A percentile compares a stretch with the other conserved stretches of the same genome.
Evolutionary conservation across 2,113 vertebrate species (phyloP).

Genomic region (Ramphastos sulfuratus): DNA sequence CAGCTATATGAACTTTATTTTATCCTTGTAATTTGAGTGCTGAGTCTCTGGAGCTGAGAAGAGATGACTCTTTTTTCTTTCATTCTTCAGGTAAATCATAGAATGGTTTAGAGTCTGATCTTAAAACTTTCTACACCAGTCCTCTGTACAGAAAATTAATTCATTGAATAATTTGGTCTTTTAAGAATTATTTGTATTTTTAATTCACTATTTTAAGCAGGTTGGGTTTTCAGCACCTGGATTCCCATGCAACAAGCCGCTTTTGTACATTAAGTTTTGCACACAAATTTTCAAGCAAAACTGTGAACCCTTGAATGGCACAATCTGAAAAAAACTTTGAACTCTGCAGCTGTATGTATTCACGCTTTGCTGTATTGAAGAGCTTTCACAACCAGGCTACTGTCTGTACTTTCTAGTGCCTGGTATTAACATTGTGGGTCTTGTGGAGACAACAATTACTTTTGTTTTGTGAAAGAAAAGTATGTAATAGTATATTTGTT

Average conservation of each 20-base stretch:
- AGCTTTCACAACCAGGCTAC: neutral
- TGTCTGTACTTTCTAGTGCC: neutral
- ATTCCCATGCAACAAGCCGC: neutral
- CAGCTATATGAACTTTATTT: constrained; percentile 7
- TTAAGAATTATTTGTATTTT: neutral
- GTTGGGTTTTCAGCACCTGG: neutral
- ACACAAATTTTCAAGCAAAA: neutral
- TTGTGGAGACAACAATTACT: constrained; percentile 24
- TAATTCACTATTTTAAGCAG: neutral
- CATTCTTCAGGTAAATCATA: neutral
- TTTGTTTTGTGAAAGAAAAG: constrained; percentile 52
- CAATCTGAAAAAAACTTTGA: neutral
- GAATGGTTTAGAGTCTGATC: too few species aligned
- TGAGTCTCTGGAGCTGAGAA: neutral
- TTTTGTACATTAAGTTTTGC: neutral
- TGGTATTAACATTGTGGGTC: neutral
- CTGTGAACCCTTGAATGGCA: neutral
- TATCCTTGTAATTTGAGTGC: neutral
- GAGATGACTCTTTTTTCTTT: neutral
- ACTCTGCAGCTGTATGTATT: neutral
- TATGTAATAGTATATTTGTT: constrained; percentile 46
- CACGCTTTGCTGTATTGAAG: neutral
- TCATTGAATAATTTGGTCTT: neutral
- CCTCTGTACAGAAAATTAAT: neutral
- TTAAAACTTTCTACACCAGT: neutral